Conservation (phyloP, 2,888 invertebrate species). For the Malacosoma neustria region DNA sequence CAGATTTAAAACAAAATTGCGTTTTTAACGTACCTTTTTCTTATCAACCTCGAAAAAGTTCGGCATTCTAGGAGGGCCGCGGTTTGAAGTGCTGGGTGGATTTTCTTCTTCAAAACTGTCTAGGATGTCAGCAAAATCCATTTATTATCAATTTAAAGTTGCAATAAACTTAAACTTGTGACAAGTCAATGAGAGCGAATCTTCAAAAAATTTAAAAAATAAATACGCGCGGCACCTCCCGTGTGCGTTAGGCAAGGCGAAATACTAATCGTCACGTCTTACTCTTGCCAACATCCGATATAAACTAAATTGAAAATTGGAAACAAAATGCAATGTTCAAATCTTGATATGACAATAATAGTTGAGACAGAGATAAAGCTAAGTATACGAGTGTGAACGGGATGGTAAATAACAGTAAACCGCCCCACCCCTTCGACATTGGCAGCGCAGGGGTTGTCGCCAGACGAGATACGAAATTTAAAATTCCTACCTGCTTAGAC, state of each 20-base stretch:
- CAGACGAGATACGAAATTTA: conserved; percentile 62
- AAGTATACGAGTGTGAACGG: conserved; percentile 30
- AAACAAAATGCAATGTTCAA: conserved; percentile 72
- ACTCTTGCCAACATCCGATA: conserved; percentile 68
- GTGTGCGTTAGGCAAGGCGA: conserved; percentile 51
- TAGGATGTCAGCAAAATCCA: conserved; percentile 64
- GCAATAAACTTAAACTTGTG: conserved; percentile 24
- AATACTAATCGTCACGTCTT: conserved; percentile 67
- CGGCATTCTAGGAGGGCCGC: conserved; percentile 54
- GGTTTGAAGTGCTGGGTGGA: conserved; percentile 32
- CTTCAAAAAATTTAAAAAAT: conserved; percentile 25
- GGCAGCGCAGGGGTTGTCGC: conserved; percentile 68
- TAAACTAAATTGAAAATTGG: conserved; percentile 74
- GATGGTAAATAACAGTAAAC: conserved; percentile 43
- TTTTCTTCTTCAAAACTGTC: conserved; percentile 54
- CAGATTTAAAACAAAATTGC: no score
- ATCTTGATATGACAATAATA: conserved; percentile 74
- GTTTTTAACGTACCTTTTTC: conserved; percentile 42
- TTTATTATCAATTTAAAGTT: conserved; percentile 25
- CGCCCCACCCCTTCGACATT: conserved; percentile 64
- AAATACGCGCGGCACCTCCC: conserved; percentile 42
- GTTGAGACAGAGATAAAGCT: conserved; percentile 57
- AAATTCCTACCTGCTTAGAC: conserved; percentile 57
- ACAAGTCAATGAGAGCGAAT: conserved; percentile 27
- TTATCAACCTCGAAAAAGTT: conserved; percentile 67